These are phyloP conservation scores for Xestia xanthographa DNA, from an alignment of 2,888 invertebrate genomes.

Conservation along the genomic window DNA sequence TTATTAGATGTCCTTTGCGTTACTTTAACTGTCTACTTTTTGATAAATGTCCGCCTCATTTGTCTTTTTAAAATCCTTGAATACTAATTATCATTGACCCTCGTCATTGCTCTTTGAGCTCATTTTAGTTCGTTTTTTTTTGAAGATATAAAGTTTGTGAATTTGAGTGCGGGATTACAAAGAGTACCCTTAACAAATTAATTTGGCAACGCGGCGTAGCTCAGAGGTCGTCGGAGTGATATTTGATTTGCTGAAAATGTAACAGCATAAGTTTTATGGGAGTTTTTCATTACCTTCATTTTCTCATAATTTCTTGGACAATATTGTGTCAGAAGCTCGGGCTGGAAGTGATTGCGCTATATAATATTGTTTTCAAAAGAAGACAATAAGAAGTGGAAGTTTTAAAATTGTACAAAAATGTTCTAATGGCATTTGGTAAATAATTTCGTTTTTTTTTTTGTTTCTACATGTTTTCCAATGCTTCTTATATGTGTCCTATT, in stretches of 20 bases:
- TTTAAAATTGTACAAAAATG: background rate
- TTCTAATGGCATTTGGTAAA: background rate
- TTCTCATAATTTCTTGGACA: slow-evolving; percentile 7
- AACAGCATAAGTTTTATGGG: slow-evolving; percentile 34
- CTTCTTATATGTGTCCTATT: too few relatives aligned
- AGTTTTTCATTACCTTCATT: slow-evolving; percentile 33
- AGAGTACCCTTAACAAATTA: slow-evolving; percentile 16
- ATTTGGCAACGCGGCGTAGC: slow-evolving; percentile 27
- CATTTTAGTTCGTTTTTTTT: background rate
- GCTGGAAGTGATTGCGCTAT: background rate
- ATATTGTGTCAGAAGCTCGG: background rate
- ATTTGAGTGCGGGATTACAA: slow-evolving; percentile 10
- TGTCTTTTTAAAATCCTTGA: slow-evolving; percentile 23
- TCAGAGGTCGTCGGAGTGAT: slow-evolving; percentile 23
- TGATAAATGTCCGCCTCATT: slow-evolving; percentile 46
- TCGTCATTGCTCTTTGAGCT: background rate
- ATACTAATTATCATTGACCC: slow-evolving; percentile 27
- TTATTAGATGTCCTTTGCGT: slow-evolving; percentile 54
- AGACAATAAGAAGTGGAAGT: too few relatives aligned
- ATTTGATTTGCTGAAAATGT: slow-evolving; percentile 42
- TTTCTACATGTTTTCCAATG: background rate
- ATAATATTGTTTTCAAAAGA: background rate
- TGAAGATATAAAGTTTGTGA: background rate
- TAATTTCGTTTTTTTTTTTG: background rate
- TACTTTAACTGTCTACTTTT: slow-evolving; percentile 26